Base-by-base conservation (phyloP, 2,797 vertebrate genomes). In the Lepilemur ruficaudatus region DNA sequence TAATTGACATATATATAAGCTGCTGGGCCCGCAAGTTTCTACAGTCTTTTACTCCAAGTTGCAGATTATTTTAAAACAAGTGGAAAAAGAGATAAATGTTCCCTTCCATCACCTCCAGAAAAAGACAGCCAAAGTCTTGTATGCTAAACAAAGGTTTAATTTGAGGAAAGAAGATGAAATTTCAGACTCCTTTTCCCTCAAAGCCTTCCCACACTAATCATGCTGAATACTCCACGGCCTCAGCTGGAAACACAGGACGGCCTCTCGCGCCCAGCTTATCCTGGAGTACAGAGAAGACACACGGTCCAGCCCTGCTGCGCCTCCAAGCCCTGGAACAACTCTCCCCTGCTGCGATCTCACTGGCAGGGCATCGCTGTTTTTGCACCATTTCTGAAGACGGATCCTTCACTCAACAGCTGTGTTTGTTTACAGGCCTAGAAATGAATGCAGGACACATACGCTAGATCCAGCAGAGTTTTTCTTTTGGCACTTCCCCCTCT, bases 341-440 rank as follows among this genome's bases (percentile, higher is more conserved):
- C 97, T 97, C 98, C 98, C 96, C 98, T 95, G 97, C 97, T 7
- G 97, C 61, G 98, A 97, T 96, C 97, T 97, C 98, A 97, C 98
- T 94, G 98, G 98, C 98, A 98, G 97, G 98, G 97, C 94, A 95
- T 82, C 93, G 97, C 98, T 95, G 96, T 96, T 98, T 97, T 97
- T 97, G 32, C 98, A 98, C 98, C 97, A 90, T 98, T 98, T 94
- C 98, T 92, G 97, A 98, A 98, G 96, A 94, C 89, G 32, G 98
- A 97, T 96, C 98, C 98, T 98, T 95, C 81, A 30, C 97, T 98
- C 98, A 97, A 94, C 99, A 99, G 99, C 99, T 99, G 99, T 98
- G 98, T 98, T 99, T 99, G 99, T 99, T 99, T 99, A 99, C 98
- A 96, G 97, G 98, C 97, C 97, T 97, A 97, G 98, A 98, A 98